Evolutionary conservation across 2,888 invertebrate species (phyloP), one percentile per base, ranked within the genome.

Genomic region (Drosophila longiperda): DNA sequence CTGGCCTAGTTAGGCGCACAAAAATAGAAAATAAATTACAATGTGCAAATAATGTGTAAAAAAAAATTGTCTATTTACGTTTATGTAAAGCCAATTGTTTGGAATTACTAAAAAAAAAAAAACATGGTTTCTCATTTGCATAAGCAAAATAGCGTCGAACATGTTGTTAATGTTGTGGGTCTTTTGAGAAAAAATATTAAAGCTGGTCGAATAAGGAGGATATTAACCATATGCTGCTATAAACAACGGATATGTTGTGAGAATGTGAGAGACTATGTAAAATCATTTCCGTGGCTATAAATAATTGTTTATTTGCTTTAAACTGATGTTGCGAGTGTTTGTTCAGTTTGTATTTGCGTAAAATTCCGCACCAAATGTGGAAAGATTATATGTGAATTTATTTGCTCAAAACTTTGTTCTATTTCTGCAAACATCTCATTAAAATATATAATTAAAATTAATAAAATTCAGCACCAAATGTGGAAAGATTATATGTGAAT

Each of bases 11-110:
- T 84, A 65, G 55, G 57, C 34, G 61, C n/a, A 50, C 63, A 58
- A 23, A 23, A 15, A 7, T 45, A 45, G 52, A 69, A 67, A 54
- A 50, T 58, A 70, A 62, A 72, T 58, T 54, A 57, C 55, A 69
- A 63, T 75, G 66, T 76, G 68, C 62, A 70, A 66, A 66, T 66
- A 66, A 67, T 49, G 66, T 55, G 67, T 81, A 76, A 75, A 89
- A 76, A 76, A 75, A 89, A 86, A 81, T 73, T 73, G 76, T 75
- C 75, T 78, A 76, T 84, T 84, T 87, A 64, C 84, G 66, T 75
- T 54, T 82, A 74, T 62, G 65, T 62, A 70, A 63, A 66, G 52
- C 66, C 29, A 64, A 70, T 59, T 81, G 75, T 73, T 75, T 80
- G 62, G 69, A 64, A 65, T 66, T 79, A 63, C 53, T 71, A 50